Percentiles rank a stretch among this genome's conserved stretches.
Evolutionary conservation across 2,797 vertebrate species (phyloP).

Genomic region (Xiphophorus birchmanni): DNA sequence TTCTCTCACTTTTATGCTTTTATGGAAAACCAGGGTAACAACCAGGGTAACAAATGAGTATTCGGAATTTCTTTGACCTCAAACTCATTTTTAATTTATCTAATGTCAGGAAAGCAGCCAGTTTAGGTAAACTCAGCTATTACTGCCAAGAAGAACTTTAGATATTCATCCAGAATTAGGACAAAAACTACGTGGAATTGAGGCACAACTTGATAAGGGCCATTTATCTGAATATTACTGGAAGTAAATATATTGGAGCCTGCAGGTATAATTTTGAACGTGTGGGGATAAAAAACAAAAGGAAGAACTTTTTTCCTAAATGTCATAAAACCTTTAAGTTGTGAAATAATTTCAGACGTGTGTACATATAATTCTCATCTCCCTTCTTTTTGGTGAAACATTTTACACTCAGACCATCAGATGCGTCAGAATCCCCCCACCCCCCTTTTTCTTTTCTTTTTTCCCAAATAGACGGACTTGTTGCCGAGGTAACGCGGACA

Average conservation of each 20-base stretch:
- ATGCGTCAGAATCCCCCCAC: conserved; percentile 21
- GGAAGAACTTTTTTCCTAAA: no score
- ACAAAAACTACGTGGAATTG: not conserved
- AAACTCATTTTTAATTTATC: not conserved
- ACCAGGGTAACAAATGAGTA: not conserved
- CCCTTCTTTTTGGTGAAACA: conserved; percentile 11
- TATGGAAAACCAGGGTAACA: not conserved
- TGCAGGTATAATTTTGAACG: not conserved
- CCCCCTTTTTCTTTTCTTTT: no score
- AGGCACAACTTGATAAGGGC: not conserved
- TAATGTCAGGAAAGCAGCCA: not conserved
- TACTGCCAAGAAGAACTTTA: not conserved
- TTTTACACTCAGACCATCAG: conserved; percentile 32
- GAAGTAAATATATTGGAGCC: not conserved
- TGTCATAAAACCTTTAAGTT: not conserved
- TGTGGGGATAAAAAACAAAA: no score
- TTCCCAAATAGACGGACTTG: conserved; percentile 49
- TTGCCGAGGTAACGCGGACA: conserved; percentile 64
- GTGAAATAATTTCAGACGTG: not conserved
- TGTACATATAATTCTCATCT: no score
- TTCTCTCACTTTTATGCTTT: not conserved
- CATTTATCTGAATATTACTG: not conserved
- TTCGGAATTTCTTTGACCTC: not conserved
- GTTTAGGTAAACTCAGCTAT: not conserved
- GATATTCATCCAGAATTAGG: not conserved